Percentiles rank a stretch among this genome's conserved stretches.
These are phyloP conservation scores for Hipposideros larvatus DNA, from an alignment of 2,797 vertebrate genomes.

Conservation along the genomic window DNA sequence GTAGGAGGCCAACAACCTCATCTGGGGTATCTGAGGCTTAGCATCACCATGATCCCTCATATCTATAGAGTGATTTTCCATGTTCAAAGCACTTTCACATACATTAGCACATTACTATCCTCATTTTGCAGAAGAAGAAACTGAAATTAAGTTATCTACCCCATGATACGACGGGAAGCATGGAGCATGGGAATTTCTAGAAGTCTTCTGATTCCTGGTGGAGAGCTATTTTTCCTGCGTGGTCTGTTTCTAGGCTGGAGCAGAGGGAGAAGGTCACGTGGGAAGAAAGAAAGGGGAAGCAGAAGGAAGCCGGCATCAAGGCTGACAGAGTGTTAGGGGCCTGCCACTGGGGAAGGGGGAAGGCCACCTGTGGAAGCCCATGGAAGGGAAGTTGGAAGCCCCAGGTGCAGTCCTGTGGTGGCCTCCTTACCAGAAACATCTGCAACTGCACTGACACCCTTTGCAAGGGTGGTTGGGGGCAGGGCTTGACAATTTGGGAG, in stretches of 20 bases:
- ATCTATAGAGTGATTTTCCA: background rate
- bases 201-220: background rate
- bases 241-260: background rate
- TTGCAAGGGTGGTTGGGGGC: background rate
- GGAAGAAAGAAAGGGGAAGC: background rate
- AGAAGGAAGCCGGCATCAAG: background rate
- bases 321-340: background rate
- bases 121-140: background rate
- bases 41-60: background rate
- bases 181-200: background rate
- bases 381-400: background rate
- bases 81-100: background rate
- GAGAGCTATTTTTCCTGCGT: background rate
- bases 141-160: background rate
- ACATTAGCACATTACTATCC: background rate
- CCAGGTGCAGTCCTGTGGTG: conserved; percentile 72
- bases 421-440: conserved; percentile 62
- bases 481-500: background rate
- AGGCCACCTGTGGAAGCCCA: background rate
- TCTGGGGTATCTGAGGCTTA: background rate
- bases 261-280: background rate
- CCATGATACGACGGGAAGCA: background rate
- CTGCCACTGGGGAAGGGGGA: background rate
- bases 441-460: background rate
- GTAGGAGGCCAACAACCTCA: background rate